phyloP scores from a whole-genome alignment of 2,797 vertebrate genomes.

The Pseudochromis fuscus region DNA sequence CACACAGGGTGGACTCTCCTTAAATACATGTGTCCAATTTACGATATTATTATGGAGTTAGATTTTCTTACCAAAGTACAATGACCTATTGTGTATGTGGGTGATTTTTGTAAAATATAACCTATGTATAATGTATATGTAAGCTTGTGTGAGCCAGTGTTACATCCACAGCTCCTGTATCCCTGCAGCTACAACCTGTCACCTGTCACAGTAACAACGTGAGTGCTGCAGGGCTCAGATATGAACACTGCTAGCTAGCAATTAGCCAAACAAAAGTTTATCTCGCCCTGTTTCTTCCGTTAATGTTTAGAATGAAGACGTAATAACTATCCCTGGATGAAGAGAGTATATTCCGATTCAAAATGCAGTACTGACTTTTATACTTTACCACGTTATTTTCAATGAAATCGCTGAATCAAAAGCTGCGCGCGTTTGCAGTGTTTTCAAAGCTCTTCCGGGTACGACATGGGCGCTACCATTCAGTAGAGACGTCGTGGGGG shows the following conservation, averaged over 20 bases:
- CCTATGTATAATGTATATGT: not conserved
- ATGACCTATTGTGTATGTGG: not conserved
- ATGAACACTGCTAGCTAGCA: conserved; percentile 3
- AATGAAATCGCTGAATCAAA: conserved; percentile 43
- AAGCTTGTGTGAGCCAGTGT: not conserved
- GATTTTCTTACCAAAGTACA: not conserved
- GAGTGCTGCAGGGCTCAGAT: not conserved
- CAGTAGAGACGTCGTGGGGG: not conserved
- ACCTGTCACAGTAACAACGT: conserved; percentile 26
- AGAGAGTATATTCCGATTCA: not conserved
- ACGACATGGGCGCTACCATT: conserved; percentile 63
- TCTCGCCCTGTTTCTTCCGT: rapidly evolving
- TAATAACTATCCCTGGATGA: not conserved
- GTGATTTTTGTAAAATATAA: not conserved
- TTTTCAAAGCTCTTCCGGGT: conserved; percentile 68
- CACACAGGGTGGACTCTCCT: too few species aligned
- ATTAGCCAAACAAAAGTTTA: conserved; percentile 6
- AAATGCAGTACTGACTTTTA: not conserved
- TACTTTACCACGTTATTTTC: conserved; percentile 16
- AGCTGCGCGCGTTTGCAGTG: conserved; percentile 43
- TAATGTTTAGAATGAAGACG: not conserved
- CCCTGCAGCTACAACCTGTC: not conserved
- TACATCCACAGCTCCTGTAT: not conserved
- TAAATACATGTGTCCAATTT: not conserved
- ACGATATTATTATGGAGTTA: too few species aligned